phyloP scores from a whole-genome alignment of 2,888 invertebrate genomes.

The Ganaspis brasiliensis region DNA sequence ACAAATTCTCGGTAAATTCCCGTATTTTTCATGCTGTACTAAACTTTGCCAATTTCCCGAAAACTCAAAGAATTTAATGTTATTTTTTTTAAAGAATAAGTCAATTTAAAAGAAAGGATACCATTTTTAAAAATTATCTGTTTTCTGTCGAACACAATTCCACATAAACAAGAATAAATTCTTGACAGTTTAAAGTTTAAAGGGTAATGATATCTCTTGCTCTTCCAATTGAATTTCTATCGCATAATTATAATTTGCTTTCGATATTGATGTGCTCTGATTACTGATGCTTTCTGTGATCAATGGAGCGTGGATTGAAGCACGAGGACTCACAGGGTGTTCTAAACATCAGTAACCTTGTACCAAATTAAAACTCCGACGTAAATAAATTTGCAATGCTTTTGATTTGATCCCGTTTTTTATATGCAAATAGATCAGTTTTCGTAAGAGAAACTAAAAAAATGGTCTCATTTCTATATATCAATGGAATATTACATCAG shows the following conservation, averaged over 20 bases:
- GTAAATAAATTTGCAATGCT: background rate
- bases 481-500: background rate
- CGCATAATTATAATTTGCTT: too few relatives aligned
- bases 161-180: too few relatives aligned
- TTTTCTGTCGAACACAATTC: too few relatives aligned
- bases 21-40: too few relatives aligned
- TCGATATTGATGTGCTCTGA: background rate
- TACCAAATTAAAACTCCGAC: background rate
- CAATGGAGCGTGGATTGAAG: slow-evolving; percentile 61
- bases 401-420: background rate
- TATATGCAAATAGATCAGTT: slow-evolving; percentile 8
- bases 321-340: slow-evolving; percentile 49
- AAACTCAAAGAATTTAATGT: too few relatives aligned
- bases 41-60: too few relatives aligned
- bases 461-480: slow-evolving; percentile 1
- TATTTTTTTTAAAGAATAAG: too few relatives aligned
- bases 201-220: too few relatives aligned
- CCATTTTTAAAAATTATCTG: too few relatives aligned
- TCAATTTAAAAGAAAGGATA: too few relatives aligned
- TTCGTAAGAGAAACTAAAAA: background rate
- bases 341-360: background rate
- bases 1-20: too few relatives aligned
- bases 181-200: too few relatives aligned
- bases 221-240: background rate
- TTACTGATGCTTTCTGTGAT: slow-evolving; percentile 45